Conservation (phyloP, 2,888 invertebrate genomes). For the Lapara coniferarum region DNA sequence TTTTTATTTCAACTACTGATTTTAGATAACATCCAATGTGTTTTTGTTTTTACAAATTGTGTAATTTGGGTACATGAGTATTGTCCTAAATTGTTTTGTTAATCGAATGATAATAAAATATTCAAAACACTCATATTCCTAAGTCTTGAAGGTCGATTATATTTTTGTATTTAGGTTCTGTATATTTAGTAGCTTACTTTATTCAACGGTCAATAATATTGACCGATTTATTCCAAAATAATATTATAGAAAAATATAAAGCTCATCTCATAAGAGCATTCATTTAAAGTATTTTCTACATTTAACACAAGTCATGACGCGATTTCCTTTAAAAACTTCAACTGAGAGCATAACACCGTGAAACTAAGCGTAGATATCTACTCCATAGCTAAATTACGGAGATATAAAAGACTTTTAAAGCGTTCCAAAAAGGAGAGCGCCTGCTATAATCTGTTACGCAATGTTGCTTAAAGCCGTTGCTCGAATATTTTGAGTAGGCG, state of each 20-base stretch:
- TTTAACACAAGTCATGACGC: too few relatives aligned
- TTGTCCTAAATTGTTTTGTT: not conserved
- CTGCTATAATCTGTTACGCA: slow-evolving; percentile 28
- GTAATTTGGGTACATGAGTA: not conserved
- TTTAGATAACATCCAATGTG: slow-evolving; percentile 18
- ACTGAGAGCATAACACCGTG: not conserved
- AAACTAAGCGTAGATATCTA: not conserved
- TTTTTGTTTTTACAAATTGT: slow-evolving; percentile 24
- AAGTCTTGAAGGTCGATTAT: not conserved
- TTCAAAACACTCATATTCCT: not conserved
- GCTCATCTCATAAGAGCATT: too few relatives aligned
- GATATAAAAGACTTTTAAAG: not conserved
- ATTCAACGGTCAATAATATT: too few relatives aligned
- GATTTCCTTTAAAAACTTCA: not conserved
- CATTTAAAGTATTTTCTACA: too few relatives aligned
- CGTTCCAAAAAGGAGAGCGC: slow-evolving; percentile 9
- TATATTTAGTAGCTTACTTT: too few relatives aligned
- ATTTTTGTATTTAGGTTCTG: not conserved
- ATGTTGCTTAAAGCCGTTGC: slow-evolving; percentile 35
- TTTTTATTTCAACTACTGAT: slow-evolving; percentile 27
- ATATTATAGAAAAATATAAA: too few relatives aligned
- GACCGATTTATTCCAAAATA: too few relatives aligned
- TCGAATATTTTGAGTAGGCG: slow-evolving; percentile 45
- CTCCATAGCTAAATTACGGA: not conserved
- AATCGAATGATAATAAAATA: not conserved